Conservation (phyloP, 64 coral and sea anemone species). For the Cladopsammia gracilis region DNA sequence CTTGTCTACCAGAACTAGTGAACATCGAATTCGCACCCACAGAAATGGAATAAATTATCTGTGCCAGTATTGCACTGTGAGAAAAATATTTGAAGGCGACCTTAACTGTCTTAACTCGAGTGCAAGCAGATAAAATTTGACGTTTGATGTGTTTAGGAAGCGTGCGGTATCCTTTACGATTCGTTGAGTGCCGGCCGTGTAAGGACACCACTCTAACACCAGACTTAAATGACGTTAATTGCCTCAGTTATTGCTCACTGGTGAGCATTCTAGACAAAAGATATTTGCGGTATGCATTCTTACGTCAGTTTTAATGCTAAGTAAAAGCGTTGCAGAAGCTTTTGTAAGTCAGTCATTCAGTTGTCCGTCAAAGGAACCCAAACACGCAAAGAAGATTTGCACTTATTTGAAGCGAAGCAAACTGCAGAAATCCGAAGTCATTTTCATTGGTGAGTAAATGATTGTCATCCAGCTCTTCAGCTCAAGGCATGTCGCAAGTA, state of each 20-base stretch:
- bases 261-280: constrained; percentile 24
- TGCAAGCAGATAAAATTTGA: neutral
- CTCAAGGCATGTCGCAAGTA: no score
- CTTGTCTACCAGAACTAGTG: no score
- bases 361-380: neutral
- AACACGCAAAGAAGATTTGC: neutral
- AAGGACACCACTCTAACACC: constrained; percentile 6
- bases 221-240: constrained; percentile 29
- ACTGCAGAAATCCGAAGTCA: neutral
- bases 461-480: neutral
- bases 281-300: constrained; percentile 36
- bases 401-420: neutral
- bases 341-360: neutral
- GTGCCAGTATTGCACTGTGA: neutral
- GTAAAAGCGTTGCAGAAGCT: neutral
- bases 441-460: neutral
- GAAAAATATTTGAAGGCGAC: neutral
- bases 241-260: neutral
- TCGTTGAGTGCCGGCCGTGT: neutral
- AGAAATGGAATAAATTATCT: neutral
- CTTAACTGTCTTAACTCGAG: neutral
- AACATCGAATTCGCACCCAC: no score
- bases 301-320: constrained; percentile 36
- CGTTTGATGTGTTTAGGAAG: neutral
- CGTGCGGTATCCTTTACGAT: neutral